Evolutionary conservation across 2,888 invertebrate genomes (phyloP), one percentile per base, ranked within the genome.

Genomic region (Diarsia brunnea): DNA sequence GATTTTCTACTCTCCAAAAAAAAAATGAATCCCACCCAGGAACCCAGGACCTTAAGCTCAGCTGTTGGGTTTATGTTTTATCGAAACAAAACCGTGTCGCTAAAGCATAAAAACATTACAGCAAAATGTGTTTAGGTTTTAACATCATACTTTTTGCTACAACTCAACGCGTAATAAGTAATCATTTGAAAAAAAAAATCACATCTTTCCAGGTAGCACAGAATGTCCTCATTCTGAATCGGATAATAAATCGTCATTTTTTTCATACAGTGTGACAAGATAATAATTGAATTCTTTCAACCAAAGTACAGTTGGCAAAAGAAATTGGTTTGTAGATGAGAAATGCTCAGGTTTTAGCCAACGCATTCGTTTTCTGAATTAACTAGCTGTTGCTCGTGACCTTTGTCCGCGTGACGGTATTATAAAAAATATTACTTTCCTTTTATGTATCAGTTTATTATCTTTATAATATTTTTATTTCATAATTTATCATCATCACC

Each of bases 161-260:
- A 70, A 51, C 45, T 53, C 70, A 19, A 24, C 31, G 43, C n/a
- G n/a, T 61, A n/a, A 8, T 43, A n/a, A n/a, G n/a, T n/a, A 45
- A 60, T 53, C 63, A 38, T 43, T 58, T 64, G 21, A 53, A 60
- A 79, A 77, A 78, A 67, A 79, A 24, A n/a, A 24, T 19, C 31
- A 16, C 60, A 31, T 64, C 10, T 24, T 79, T 71, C 60, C 38
- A 83, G 38, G 65, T 72, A 64, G 53, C 53, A 72, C 61, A 27
- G n/a, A 53, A 79, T 71, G 72, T 76, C 73, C 53, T 67, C 67
- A 68, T 71, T 84, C 72, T 24, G 53, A 73, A 68, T 58, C 49
- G n/a, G 43, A 69, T 77, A 69, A 85, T 81, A 81, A 81, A 81
- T 81, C 72, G 72, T 69, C 67, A 74, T 61, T 67, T 69, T 74